Percentiles rank a stretch among this genome's conserved stretches.
Conservation (phyloP, 2,797 vertebrate species). For the Tiaroga cobitis region DNA sequence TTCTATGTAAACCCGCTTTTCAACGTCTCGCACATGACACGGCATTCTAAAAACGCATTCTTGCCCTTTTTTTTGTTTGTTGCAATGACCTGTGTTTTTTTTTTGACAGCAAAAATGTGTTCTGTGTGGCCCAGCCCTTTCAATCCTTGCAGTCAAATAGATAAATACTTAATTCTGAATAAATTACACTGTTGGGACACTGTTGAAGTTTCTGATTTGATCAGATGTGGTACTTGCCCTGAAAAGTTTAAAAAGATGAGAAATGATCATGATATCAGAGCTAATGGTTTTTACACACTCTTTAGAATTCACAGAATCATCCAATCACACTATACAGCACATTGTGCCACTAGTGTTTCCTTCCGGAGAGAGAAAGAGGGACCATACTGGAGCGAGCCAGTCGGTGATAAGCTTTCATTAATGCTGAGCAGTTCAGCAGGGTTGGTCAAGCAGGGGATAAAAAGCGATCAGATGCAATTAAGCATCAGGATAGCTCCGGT, state of each 20-base stretch:
- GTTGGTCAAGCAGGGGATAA: conserved; percentile 54
- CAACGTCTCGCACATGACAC: no score
- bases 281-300: conserved; percentile 31
- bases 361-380: conserved; percentile 22
- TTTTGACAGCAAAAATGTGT: no score
- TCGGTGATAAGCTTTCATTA: conserved; percentile 56
- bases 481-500: conserved; percentile 59
- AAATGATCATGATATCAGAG: conserved; percentile 48
- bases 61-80: no score
- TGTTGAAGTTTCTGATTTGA: not conserved
- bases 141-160: not conserved
- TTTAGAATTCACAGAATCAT: conserved; percentile 49
- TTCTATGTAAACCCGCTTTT: no score
- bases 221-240: not conserved
- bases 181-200: not conserved
- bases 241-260: not conserved
- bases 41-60: no score
- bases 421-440: conserved; percentile 52
- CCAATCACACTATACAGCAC: conserved; percentile 31
- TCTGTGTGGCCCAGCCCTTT: no score
- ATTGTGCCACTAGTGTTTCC: not conserved
- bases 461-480: conserved; percentile 63
- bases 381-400: conserved; percentile 3
- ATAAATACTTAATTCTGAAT: not conserved
- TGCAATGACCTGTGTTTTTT: no score